Evolutionary conservation across 2,888 invertebrate genomes (phyloP), one percentile per base, ranked within the genome.

Genomic region (Phlogophora meticulosa): DNA sequence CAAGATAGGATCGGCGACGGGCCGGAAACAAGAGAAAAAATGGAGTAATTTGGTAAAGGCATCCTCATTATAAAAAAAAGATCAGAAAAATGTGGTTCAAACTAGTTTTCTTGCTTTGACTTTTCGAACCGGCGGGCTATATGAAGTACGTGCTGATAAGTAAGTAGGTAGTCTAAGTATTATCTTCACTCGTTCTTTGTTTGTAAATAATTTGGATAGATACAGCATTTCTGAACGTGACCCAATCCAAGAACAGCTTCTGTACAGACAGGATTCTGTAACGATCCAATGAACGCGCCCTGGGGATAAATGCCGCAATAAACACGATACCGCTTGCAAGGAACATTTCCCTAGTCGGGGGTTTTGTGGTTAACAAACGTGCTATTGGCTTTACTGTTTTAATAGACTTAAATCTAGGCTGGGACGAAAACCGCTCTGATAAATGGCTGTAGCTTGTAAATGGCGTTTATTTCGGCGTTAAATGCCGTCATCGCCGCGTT

Each of bases 311-410:
- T 45, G 40, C 22, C 28, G 34, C 24, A 24, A 51, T 56, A 34
- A 70, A 76, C 45, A 51, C 42, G 24, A 51, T 55, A 17, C 45
- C n/a, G 11, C 40, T 69, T 15, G 24, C 43, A n/a, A 51, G 17
- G 11, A 32, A 34, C 45, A 34, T 15, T 36, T 36, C 15, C n/a
- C 32, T 17, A 2, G 36, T 53, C 24, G n/a, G 42, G 11, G 38
- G 24, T 49, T n/a, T 66, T 55, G 24, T 49, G 43, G 43, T 43
- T 51, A 42, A 74, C 42, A 36, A 34, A 22, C 61, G 15, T 11
- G 13, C 40, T 22, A 40, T 60, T 34, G 32, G n/a, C 24, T 32
- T 70, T 20, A 46, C 15, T 43, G 20, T 49, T 40, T 22, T 17
- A 34, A 28, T 34, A 68, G 9, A 24, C 22, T 59, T 32, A 3